Percentiles rank a stretch among this genome's conserved stretches.
Evolutionary conservation across 2,113 vertebrate genomes (phyloP).

Genomic region (Scalopus aquaticus): DNA sequence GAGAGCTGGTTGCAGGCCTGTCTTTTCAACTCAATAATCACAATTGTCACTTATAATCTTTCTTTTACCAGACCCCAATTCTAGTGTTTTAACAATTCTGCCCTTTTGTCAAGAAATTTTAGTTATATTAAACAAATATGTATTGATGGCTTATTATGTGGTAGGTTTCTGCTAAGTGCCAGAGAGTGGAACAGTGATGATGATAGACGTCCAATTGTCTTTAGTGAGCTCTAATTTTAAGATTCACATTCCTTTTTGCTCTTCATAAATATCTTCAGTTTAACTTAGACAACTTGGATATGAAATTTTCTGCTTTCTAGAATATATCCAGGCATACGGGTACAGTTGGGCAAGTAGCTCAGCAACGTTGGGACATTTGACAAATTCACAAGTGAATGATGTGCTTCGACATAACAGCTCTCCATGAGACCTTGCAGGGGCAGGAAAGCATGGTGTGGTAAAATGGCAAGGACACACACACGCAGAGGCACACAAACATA

Average conservation of each 20-base stretch:
- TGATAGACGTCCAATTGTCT: background rate
- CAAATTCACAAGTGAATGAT: background rate
- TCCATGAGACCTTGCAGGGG: background rate
- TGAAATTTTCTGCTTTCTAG: background rate
- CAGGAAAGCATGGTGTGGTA: no score
- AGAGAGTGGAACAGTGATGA: background rate
- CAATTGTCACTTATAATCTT: background rate
- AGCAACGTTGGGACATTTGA: background rate
- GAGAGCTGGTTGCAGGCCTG: background rate
- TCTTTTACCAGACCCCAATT: background rate
- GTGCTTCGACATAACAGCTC: background rate
- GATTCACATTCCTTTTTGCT: background rate
- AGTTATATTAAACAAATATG: background rate
- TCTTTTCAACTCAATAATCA: background rate
- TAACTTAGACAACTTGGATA: background rate
- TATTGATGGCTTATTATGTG: background rate
- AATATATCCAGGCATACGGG: background rate
- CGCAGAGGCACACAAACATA: no score
- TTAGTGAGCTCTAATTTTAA: background rate
- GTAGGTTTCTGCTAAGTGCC: background rate
- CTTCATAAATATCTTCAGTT: background rate
- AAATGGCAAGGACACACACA: no score
- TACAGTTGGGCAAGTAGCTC: background rate
- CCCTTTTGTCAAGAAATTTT: background rate
- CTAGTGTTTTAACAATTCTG: background rate